Conservation (phyloP, 2,113 vertebrate genomes). For the Acrocephalus arundinaceus region DNA sequence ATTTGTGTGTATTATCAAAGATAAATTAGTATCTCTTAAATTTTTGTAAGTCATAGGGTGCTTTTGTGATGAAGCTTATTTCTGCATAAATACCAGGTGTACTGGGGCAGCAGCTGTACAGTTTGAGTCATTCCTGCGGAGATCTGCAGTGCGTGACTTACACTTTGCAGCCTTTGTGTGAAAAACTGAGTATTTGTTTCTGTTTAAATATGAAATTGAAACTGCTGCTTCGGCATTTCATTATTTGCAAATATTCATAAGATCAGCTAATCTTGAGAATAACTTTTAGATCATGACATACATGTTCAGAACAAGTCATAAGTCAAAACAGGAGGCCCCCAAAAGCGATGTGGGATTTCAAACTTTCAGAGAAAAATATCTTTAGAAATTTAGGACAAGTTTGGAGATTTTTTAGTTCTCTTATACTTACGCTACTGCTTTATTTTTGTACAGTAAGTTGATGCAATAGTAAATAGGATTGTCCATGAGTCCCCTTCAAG, state of each 20-base stretch:
- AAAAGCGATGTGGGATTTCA: background rate
- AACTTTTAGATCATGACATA: background rate
- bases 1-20: background rate
- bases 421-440: background rate
- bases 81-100: background rate
- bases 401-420: background rate
- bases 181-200: background rate
- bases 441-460: background rate
- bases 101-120: background rate
- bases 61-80: background rate
- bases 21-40: background rate
- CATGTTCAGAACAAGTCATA: background rate
- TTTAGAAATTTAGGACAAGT: background rate
- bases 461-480: background rate
- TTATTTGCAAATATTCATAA: background rate
- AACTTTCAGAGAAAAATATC: background rate
- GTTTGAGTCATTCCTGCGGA: background rate
- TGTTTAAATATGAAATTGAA: background rate
- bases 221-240: background rate
- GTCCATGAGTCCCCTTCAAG: background rate
- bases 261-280: background rate
- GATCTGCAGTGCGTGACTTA: background rate
- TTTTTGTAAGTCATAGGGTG: background rate
- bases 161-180: background rate
- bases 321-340: background rate